These are phyloP conservation scores for Ornithorhynchus anatinus DNA, from an alignment of 2,113 vertebrate genomes.

Conservation along the genomic window DNA sequence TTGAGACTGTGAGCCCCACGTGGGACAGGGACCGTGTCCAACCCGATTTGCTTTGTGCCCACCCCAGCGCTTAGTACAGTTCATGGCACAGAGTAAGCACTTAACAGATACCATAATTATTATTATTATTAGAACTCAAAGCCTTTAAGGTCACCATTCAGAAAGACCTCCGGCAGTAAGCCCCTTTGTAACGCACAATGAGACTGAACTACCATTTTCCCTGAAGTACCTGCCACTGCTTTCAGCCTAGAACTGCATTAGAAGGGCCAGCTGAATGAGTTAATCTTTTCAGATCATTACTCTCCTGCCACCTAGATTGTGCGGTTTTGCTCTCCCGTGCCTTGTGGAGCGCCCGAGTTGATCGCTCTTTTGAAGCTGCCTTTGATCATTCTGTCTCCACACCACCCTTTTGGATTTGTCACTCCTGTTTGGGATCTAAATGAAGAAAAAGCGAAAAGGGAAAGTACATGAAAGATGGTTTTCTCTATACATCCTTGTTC, in stretches of 20 bases:
- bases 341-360: too few relatives aligned
- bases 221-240: background rate
- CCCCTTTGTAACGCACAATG: background rate
- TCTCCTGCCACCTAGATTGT: background rate
- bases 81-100: too few relatives aligned
- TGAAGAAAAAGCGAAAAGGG: background rate
- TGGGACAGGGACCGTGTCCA: too few relatives aligned
- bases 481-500: background rate
- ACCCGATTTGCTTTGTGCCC: too few relatives aligned
- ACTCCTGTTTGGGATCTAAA: background rate
- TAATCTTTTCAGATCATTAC: background rate
- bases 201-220: slow-evolving; percentile 1
- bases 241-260: background rate
- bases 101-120: too few relatives aligned
- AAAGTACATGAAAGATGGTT: background rate
- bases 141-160: too few relatives aligned
- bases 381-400: slow-evolving; percentile 22
- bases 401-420: background rate
- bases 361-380: background rate
- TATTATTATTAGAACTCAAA: too few relatives aligned
- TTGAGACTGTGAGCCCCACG: too few relatives aligned
- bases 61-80: too few relatives aligned
- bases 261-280: background rate
- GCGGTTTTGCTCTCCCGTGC: background rate
- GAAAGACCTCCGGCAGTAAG: too few relatives aligned